A percentile compares a stretch with the other conserved stretches of the same genome.
These are phyloP conservation scores for Trissoscelio sp. DNA, from an alignment of 2,888 invertebrate genomes.

Conservation along the genomic window DNA sequence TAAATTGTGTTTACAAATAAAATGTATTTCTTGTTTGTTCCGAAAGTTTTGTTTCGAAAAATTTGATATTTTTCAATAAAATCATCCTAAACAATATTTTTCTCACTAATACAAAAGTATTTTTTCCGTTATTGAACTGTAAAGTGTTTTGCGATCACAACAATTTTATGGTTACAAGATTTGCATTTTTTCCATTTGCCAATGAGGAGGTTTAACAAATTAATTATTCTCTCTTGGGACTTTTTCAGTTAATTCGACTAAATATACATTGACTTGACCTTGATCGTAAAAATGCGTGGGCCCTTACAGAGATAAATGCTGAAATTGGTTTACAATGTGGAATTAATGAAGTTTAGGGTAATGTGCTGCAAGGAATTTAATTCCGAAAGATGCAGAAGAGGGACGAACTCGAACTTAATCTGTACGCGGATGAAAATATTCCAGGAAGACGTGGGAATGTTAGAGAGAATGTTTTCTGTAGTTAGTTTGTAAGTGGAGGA, in stretches of 20 bases:
- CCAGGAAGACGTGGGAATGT: slow-evolving; percentile 12
- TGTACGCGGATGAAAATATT: slow-evolving; percentile 17
- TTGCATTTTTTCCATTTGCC: neutral
- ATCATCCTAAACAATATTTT: no score
- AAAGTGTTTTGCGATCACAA: neutral
- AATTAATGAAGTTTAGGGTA: slow-evolving; percentile 10
- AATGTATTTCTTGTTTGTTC: no score
- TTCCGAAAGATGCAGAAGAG: neutral
- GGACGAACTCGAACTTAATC: slow-evolving; percentile 23
- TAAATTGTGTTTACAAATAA: no score
- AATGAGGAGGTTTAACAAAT: neutral
- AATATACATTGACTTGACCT: neutral
- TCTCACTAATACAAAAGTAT: no score
- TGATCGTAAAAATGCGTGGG: neutral
- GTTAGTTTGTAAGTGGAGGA: slow-evolving; percentile 15
- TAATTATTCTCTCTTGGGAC: neutral
- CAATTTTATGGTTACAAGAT: neutral
- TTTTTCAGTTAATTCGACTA: neutral
- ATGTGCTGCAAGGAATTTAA: slow-evolving; percentile 14
- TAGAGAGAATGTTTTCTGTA: slow-evolving; percentile 23
- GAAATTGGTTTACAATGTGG: slow-evolving; percentile 16
- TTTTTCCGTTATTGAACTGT: no score
- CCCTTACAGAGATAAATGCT: neutral
- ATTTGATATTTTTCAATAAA: no score
- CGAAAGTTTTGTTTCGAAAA: no score